Conservation (phyloP, 2,888 invertebrate genomes). For the Acrocyrtus sp. region DNA sequence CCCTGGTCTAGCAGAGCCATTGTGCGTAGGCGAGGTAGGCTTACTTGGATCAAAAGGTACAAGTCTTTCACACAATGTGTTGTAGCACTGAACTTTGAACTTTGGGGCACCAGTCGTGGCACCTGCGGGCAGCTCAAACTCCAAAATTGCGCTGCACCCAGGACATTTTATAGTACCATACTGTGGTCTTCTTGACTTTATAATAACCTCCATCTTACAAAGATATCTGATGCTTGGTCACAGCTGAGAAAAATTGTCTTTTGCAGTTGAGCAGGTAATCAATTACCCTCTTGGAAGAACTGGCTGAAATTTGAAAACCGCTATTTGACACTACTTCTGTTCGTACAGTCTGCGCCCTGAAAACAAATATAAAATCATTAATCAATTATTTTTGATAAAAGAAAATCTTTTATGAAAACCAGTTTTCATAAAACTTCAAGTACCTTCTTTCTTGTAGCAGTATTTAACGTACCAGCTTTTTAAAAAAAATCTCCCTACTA, state of each 20-base stretch:
- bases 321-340: not conserved
- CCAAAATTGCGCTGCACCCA: constrained; percentile 52
- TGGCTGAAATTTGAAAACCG: too few species aligned
- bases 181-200: constrained; percentile 58
- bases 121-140: constrained; percentile 46
- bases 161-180: constrained; percentile 57
- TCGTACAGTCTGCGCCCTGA: not conserved
- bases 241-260: not conserved
- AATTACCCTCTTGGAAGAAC: not conserved
- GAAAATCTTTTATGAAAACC: too few species aligned
- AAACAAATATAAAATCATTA: not conserved
- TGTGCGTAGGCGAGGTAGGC: constrained; percentile 28
- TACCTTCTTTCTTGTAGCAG: too few species aligned
- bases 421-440: too few species aligned
- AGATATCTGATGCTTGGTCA: too few species aligned
- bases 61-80: constrained; percentile 44
- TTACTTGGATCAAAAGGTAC: constrained; percentile 47
- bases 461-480: too few species aligned
- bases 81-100: constrained; percentile 52
- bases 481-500: too few species aligned
- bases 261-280: not conserved
- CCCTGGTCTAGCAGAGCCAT: constrained; percentile 35
- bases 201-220: constrained; percentile 48
- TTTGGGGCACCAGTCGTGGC: constrained; percentile 21
- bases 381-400: not conserved